Conservation (phyloP, 2,888 invertebrate genomes). For the Iselma pallidipennis region DNA sequence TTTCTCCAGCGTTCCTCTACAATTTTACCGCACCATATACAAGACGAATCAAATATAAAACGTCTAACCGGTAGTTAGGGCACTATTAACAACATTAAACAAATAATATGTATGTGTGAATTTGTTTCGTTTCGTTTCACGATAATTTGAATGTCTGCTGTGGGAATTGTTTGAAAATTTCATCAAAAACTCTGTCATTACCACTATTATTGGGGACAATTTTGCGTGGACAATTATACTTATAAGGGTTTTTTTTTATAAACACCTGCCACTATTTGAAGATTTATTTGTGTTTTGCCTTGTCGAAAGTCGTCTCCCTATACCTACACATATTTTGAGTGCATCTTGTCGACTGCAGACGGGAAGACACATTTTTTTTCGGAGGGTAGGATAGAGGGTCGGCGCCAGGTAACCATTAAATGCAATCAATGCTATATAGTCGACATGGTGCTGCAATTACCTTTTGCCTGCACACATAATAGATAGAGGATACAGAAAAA, state of each 20-base stretch:
- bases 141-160: no score
- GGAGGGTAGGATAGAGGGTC: no score
- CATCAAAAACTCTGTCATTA: background rate
- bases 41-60: background rate
- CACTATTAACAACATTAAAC: background rate
- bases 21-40: background rate
- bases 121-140: background rate
- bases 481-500: background rate
- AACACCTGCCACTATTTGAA: background rate
- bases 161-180: no score
- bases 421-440: conserved; percentile 29
- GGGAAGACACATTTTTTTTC: background rate
- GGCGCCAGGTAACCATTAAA: conserved; percentile 33
- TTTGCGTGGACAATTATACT: background rate
- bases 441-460: conserved; percentile 29
- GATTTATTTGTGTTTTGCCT: background rate
- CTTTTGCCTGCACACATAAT: conserved; percentile 18
- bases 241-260: no score
- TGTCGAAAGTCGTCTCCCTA: background rate
- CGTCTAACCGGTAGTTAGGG: background rate
- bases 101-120: background rate
- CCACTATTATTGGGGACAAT: background rate
- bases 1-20: background rate
- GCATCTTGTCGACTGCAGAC: background rate
- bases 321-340: no score